phyloP scores from a whole-genome alignment of 2,888 invertebrate genomes.

The Heteropelma amictum region DNA sequence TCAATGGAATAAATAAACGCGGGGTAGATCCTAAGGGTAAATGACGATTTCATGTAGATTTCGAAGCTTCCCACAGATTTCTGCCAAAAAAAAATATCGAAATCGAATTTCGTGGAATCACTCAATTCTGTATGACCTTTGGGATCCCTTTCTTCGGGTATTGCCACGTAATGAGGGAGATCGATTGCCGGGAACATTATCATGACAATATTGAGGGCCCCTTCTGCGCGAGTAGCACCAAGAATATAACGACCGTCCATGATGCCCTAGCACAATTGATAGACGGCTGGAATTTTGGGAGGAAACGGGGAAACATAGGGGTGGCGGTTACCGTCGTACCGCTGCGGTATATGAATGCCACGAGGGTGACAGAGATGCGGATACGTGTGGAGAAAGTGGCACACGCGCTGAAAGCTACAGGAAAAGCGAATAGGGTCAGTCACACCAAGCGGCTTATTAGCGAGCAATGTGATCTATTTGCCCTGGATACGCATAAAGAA shows the following conservation, averaged over 20 bases:
- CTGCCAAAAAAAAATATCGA: slow-evolving; percentile 3
- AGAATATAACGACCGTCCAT: slow-evolving; percentile 55
- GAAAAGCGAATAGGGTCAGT: slow-evolving; percentile 60
- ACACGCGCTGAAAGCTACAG: slow-evolving; percentile 42
- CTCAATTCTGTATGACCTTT: slow-evolving; percentile 65
- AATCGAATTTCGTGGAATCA: slow-evolving; percentile 16
- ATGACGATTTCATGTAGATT: background rate
- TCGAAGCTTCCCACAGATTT: slow-evolving; percentile 1
- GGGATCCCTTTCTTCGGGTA: slow-evolving; percentile 64
- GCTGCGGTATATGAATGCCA: slow-evolving; percentile 32
- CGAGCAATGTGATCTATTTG: slow-evolving; percentile 78
- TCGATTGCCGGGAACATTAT: slow-evolving; percentile 74
- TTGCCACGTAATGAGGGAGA: slow-evolving; percentile 74
- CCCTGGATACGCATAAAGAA: slow-evolving; percentile 75
- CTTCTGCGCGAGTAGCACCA: slow-evolving; percentile 48
- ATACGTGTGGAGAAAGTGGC: slow-evolving; percentile 40
- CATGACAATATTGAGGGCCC: slow-evolving; percentile 73
- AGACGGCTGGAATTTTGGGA: slow-evolving; percentile 72
- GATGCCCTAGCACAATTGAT: slow-evolving; percentile 73
- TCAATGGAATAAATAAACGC: background rate
- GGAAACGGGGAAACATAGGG: slow-evolving; percentile 71
- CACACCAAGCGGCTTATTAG: slow-evolving; percentile 76
- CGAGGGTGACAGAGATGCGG: slow-evolving; percentile 38
- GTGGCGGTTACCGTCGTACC: too few species aligned
- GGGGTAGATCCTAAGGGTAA: background rate